Evolutionary conservation across 2,113 vertebrate species (phyloP).

Genomic region (Trematocara marginatum): DNA sequence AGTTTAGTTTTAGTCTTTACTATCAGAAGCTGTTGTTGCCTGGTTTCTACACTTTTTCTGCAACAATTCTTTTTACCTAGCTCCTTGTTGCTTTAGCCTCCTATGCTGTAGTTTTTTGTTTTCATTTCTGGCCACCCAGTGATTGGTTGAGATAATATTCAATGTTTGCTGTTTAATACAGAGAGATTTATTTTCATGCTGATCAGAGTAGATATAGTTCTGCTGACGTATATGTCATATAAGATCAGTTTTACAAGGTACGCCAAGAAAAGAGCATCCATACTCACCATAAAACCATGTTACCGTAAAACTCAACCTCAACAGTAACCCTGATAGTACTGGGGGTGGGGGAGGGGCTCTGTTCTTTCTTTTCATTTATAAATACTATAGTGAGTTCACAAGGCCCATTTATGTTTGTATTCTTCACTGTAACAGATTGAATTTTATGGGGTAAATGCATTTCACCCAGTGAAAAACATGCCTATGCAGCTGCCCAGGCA

Average conservation of each 20-base stretch:
- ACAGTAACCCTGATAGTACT: background rate
- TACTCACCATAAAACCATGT: background rate
- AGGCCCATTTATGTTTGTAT: background rate
- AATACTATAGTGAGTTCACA: background rate
- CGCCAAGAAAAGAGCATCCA: background rate
- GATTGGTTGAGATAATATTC: background rate
- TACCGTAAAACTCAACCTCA: background rate
- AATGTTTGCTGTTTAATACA: background rate
- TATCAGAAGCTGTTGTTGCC: background rate
- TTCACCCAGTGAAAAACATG: background rate
- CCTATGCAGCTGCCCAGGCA: background rate
- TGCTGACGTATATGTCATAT: background rate
- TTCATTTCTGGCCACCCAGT: background rate
- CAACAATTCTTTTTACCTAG: background rate
- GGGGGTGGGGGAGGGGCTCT: background rate
- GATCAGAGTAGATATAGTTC: background rate
- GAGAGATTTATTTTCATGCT: background rate
- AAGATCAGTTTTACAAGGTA: background rate
- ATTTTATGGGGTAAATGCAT: background rate
- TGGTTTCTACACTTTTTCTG: background rate
- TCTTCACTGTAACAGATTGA: background rate
- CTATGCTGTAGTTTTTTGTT: background rate
- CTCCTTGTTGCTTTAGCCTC: background rate
- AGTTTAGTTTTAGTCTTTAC: background rate
- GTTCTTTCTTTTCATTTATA: background rate